Base-by-base conservation (phyloP, 2,113 vertebrate genomes). In the Columbina picui region DNA sequence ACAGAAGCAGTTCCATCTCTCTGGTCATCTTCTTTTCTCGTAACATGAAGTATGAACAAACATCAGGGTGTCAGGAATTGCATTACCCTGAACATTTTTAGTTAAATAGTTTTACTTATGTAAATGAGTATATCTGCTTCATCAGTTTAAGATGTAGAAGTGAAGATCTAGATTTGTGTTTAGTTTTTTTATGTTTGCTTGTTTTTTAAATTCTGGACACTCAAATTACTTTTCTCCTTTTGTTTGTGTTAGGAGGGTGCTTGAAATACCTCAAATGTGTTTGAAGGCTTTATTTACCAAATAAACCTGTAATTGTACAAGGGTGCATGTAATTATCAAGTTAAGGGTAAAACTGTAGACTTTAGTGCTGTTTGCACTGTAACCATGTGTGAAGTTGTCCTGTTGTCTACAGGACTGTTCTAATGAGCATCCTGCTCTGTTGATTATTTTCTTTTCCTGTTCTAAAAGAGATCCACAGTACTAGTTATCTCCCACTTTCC, bases 341-440 rank as follows among this genome's bases (percentile, higher is more conserved):
- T 20, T 36, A 53, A 38, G 12, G 4, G 69, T 89, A 39, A 74
- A 61, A 63, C 12, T 56, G 27, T 38, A 68, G 36, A 22, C 1
- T 6, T 9, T 63, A 11, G 4, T 1, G 0, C 11, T 29, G 9
- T 11, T 74, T 68, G 20, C 23, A 16, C 23, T 36, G 12, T 21
- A 3, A 55, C 10, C 15, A 15, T 47, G 32, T 32, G 13, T 12
- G 15, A 23, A n/a, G 10, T 2, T 84, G 52, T 49, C 10, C 22
- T 53, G 19, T 39, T 4, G 5, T 52, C 14, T 71, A n/a, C 8
- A 23, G 43, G 39, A 79, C 19, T 38, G 22, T 56, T 56, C 16
- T 27, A 84, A 30, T 9, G 52, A 39, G 3, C 9, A 21, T 9
- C 4, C 12, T 39, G 3, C 8, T 16, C 36, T 74, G 32, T 49